These are phyloP conservation scores for Netelia virgata DNA, from an alignment of 2,888 invertebrate genomes.

Conservation along the genomic window DNA sequence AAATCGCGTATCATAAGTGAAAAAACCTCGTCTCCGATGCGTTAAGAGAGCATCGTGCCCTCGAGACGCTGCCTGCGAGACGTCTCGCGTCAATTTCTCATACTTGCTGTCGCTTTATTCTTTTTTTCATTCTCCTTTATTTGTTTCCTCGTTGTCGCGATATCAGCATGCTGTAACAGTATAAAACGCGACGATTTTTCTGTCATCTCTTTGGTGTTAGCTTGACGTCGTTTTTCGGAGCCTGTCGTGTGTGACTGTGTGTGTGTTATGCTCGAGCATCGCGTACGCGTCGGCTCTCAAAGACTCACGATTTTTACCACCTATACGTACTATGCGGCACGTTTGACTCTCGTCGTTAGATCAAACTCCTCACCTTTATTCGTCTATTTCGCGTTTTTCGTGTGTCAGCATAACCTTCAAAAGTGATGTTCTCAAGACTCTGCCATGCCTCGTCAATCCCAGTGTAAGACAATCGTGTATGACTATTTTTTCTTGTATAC, in stretches of 20 bases:
- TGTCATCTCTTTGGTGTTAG: conserved; percentile 9
- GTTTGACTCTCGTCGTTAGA: not conserved
- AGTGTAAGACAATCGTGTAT: conserved; percentile 60
- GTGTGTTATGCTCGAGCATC: not conserved
- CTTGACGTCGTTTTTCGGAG: not conserved
- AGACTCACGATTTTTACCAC: conserved; percentile 2
- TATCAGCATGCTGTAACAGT: conserved; percentile 15
- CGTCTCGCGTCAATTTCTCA: conserved; percentile 54
- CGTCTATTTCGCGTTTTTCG: conserved; percentile 58
- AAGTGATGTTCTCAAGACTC: conserved; percentile 63
- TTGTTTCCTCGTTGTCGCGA: conserved; percentile 33
- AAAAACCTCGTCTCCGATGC: conserved; percentile 27
- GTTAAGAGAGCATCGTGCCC: conserved; percentile 3
- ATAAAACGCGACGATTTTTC: conserved; percentile 33
- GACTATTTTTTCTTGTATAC: conserved; percentile 22
- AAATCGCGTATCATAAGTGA: conserved; percentile 33
- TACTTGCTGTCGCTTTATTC: conserved; percentile 33
- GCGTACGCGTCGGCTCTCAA: not conserved
- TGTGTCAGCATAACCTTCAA: conserved; percentile 77
- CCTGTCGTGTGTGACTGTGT: not conserved
- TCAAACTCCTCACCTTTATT: conserved; percentile 23
- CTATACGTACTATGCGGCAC: not conserved
- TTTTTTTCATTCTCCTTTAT: conserved; percentile 42
- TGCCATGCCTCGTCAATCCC: conserved; percentile 64
- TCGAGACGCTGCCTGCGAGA: conserved; percentile 14